Evolutionary conservation across 2,113 vertebrate genomes (phyloP), one percentile per base, ranked within the genome.

Genomic region (Probosciger aterrimus): DNA sequence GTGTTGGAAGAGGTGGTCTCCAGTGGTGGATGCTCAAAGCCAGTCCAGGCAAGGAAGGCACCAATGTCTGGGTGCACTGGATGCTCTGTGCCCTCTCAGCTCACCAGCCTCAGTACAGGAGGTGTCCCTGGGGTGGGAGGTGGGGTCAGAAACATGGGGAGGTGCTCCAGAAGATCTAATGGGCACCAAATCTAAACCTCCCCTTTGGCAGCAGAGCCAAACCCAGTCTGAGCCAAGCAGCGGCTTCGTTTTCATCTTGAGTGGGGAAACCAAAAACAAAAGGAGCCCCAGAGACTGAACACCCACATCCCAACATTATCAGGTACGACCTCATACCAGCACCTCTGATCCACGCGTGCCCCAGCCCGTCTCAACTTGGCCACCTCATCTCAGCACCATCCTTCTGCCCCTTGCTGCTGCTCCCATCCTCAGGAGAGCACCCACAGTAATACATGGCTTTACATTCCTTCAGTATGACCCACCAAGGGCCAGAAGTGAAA

Each of bases 21-120:
- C 74, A 59, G 68, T 2, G 33, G 30, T 18, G n/a, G 74, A 23
- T 64, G 62, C n/a, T 41, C 31, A 33, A 37, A 50, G 47, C 35
- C 30, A 67, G 22, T 50, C 23, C 33, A 25, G 41, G 39, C 27
- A 28, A 73, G 39, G 52, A 65, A 7, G 23, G 18, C 78, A 59
- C 20, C 0, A 0, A 33, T 6, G 10, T 10, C 44, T 47, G 11
- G 3, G 7, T 7, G 52, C 44, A 14, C 2, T 3, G 44, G 11
- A 11, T 49, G 27, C 31, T 71, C 39, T 67, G n/a, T 0, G 0
- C 39, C 39, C 39, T 77, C n/a, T 43, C 14, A 41, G 59, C 52
- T 55, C 73, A 28, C 12, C 65, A 39, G 28, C 24, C 33, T 37
- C 33, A 23, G 24, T 13, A 5, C 23, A 19, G 55, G 33, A 76